phyloP scores from a whole-genome alignment of 2,113 vertebrate genomes.

The Odobenus rosmarus region DNA sequence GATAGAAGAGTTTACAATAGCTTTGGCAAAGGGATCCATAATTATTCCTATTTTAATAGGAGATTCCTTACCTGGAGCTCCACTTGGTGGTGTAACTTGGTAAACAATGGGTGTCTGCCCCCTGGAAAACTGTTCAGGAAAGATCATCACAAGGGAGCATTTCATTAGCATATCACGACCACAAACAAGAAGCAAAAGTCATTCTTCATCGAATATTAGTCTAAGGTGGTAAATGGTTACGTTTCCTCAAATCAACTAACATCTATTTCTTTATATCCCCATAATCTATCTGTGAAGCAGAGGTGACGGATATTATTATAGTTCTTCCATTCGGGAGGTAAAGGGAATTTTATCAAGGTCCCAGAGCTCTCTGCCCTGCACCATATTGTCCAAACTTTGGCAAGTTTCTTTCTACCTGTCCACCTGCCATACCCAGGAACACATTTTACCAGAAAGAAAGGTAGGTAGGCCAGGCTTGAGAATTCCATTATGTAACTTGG shows the following conservation, averaged over 20 bases:
- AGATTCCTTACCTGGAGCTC: slow-evolving; percentile 84
- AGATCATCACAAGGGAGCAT: not conserved
- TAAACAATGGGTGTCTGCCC: slow-evolving; percentile 84
- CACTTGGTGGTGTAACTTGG: slow-evolving; percentile 82
- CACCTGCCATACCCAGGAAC: not conserved
- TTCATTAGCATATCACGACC: not conserved
- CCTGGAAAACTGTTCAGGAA: slow-evolving; percentile 85
- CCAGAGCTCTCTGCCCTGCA: not conserved
- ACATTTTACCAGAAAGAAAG: not conserved
- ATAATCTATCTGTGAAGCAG: not conserved
- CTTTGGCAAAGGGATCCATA: slow-evolving; percentile 4
- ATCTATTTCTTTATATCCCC: not conserved
- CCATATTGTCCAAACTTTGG: not conserved
- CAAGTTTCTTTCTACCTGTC: not conserved
- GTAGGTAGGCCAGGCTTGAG: not conserved
- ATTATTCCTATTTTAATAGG: slow-evolving; percentile 13
- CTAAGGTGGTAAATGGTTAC: not conserved
- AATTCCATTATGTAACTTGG: not conserved
- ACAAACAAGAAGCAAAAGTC: not conserved
- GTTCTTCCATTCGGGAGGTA: not conserved
- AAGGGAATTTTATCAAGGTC: not conserved
- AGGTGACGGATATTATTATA: not conserved
- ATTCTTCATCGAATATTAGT: not conserved
- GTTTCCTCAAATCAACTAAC: not conserved
- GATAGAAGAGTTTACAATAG: not conserved